Conservation (phyloP, 2,888 invertebrate genomes). For the Drosophila algonquin region DNA sequence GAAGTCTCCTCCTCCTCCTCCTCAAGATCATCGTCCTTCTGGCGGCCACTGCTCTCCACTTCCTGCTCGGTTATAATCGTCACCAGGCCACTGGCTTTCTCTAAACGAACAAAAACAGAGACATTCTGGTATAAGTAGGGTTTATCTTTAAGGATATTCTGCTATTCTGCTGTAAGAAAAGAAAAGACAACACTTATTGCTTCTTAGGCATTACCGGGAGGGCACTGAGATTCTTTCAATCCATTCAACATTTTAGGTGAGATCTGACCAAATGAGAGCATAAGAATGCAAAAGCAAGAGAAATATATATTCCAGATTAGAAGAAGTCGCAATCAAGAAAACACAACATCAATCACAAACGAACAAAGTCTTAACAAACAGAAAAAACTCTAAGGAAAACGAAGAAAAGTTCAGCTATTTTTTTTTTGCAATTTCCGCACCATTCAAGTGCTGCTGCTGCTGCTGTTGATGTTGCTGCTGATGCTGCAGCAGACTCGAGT, state of each 20-base stretch:
- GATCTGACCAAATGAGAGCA: conserved; percentile 1
- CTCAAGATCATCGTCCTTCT: background rate
- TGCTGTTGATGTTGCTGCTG: conserved; percentile 85
- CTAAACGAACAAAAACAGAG: conserved; percentile 62
- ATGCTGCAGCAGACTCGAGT: conserved; percentile 89
- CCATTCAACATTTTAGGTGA: conserved; percentile 1
- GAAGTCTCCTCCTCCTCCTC: conserved; percentile 54
- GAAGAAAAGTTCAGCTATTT: background rate
- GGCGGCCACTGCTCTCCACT: conserved; percentile 74
- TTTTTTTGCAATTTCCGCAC: conserved; percentile 60
- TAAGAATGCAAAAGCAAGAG: background rate
- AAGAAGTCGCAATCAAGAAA: conserved; percentile 24
- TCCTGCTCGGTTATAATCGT: conserved; percentile 94
- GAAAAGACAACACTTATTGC: background rate
- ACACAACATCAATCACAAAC: conserved; percentile 18
- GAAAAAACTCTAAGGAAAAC: conserved; percentile 31
- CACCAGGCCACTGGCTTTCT: conserved; percentile 93
- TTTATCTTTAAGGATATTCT: background rate
- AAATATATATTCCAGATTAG: conserved; percentile 16
- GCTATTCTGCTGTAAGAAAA: background rate
- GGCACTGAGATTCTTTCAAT: background rate
- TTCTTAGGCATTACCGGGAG: background rate
- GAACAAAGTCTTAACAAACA: conserved; percentile 19
- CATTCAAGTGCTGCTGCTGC: conserved; percentile 86
- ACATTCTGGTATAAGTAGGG: background rate